Conservation (phyloP, 2,888 invertebrate species). For the Salticus scenicus region DNA sequence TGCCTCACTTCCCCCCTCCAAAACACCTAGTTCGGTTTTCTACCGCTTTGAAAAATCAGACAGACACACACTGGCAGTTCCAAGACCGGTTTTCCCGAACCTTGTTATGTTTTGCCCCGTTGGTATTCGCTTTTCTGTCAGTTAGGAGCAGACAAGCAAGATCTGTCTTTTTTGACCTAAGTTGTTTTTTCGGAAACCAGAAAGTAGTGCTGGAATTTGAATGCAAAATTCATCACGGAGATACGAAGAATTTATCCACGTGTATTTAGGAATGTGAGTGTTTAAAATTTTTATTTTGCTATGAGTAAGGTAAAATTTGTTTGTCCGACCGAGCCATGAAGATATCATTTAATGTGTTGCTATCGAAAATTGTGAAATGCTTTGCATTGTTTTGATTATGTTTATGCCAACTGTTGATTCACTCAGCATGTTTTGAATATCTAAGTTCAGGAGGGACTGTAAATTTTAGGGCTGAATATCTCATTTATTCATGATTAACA, state of each 20-base stretch:
- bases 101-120: neutral
- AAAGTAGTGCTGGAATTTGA: neutral
- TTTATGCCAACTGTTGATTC: too few relatives aligned
- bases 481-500: too few relatives aligned
- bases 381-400: too few relatives aligned
- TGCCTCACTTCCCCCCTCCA: constrained; percentile 4
- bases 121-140: neutral
- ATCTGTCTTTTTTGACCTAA: neutral
- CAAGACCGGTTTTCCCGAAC: constrained; percentile 48
- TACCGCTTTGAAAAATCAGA: constrained; percentile 23
- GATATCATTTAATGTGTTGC: too few relatives aligned
- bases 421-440: too few relatives aligned
- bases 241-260: neutral
- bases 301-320: too few relatives aligned
- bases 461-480: too few relatives aligned
- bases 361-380: too few relatives aligned
- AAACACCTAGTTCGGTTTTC: constrained; percentile 24
- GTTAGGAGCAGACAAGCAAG: neutral
- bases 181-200: constrained; percentile 2
- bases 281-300: too few relatives aligned
- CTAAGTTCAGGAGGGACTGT: too few relatives aligned
- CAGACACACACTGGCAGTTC: constrained; percentile 31
- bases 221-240: neutral
- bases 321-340: too few relatives aligned
- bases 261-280: neutral